Evolutionary conservation across 1,140 invertebrate genomes (phyloP), one percentile per base, ranked within the genome.

Genomic region (Melitaea cinxia): DNA sequence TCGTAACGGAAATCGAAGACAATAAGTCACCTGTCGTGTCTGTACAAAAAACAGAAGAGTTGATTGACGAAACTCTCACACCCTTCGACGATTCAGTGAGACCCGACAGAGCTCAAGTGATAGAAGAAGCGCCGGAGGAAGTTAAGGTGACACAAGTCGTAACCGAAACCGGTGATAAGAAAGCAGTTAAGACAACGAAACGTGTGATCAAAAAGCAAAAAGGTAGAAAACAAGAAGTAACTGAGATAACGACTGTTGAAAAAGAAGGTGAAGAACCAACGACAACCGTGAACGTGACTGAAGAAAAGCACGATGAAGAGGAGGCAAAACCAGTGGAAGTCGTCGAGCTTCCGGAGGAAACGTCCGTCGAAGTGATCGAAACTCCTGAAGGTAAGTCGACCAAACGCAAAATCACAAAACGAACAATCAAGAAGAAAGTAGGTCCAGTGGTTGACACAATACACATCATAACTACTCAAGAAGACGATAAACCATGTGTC

Each of bases 381-480:
- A 57, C 23, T 0, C 30, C 45, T 12, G 30, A 61, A 14, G 58
- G 73, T 65, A 87, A 78, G 59, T 76, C 65, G 9, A 65, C 35
- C 78, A 78, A 42, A 83, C 89, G 3, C 79, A 82, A 61, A 53
- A 35, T 19, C 2, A 85, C 78, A 0, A 88, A 83, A 67, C 88
- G 83, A 57, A 71, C 73, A 9, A 73, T 89, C 4, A 77, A 83
- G 45, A 83, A 85, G 47, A 77, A 79, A 2, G n/a, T 78, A 70
- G 59, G 77, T 68, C 61, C 72, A 1, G 33, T 19, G n/a, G 1
- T 15, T 4, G 42, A 87, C 52, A 49, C 76, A 0, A 75, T 70
- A 1, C 77, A 84, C 80, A 89, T 91, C 54, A 82, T 88, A n/a
- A 91, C 91, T 19, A 72, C 91, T 54, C 84, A 92, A 72, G 89